phyloP scores from a whole-genome alignment of 2,888 invertebrate genomes.

The Callinectes sapidus region DNA sequence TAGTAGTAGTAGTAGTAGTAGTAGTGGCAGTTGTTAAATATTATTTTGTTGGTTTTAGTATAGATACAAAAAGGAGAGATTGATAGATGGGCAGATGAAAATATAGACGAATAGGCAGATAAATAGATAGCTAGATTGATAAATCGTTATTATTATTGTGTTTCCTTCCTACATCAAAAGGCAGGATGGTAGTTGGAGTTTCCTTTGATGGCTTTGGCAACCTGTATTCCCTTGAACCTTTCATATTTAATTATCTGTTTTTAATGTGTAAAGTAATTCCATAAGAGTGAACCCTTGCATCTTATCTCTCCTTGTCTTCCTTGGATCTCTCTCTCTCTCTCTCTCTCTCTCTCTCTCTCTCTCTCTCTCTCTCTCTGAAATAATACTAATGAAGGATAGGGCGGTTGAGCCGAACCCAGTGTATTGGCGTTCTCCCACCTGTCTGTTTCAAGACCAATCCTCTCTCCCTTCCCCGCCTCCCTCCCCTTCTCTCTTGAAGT shows the following conservation, averaged over 20 bases:
- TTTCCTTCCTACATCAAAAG: neutral
- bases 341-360: slow-evolving; percentile 17
- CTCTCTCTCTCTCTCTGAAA: neutral
- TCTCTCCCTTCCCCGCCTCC: neutral
- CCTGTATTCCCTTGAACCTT: neutral
- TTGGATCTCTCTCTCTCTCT: slow-evolving; percentile 18
- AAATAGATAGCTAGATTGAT: neutral
- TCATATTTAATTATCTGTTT: neutral
- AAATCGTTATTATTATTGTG: neutral
- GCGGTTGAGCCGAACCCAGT: neutral
- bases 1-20: no score
- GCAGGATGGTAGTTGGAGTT: neutral
- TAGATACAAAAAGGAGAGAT: no score
- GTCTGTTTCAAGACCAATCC: neutral
- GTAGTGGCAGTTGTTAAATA: no score
- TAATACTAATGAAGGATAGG: neutral
- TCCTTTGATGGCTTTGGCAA: neutral
- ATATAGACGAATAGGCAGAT: neutral
- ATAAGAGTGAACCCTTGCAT: neutral
- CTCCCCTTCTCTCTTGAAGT: neutral
- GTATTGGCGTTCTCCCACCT: slow-evolving; percentile 4
- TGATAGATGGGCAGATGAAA: neutral
- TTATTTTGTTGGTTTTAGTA: no score
- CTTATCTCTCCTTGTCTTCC: neutral
- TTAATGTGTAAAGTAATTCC: neutral